A percentile compares a stretch with the other conserved stretches of the same genome.
These are phyloP conservation scores for Parotocinclus haroldoi DNA, from an alignment of 2,797 vertebrate species.

Conservation along the genomic window DNA sequence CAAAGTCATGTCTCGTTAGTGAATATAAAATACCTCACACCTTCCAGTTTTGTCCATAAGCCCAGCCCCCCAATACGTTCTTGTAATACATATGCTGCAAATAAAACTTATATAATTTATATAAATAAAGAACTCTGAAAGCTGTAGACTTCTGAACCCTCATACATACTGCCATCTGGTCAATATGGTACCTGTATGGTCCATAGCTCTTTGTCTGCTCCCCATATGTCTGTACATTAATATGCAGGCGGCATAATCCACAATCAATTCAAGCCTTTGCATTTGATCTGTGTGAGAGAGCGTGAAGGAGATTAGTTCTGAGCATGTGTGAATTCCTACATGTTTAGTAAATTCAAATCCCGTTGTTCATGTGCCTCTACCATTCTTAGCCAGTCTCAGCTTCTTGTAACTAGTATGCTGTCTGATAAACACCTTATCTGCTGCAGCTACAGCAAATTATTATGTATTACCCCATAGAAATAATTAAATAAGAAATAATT, in stretches of 20 bases:
- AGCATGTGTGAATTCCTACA: background rate
- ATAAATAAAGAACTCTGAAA: constrained; percentile 19
- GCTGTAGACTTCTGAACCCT: constrained; percentile 1
- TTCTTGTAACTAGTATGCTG: no score
- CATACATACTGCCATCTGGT: constrained; percentile 7
- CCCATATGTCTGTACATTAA: constrained; percentile 24
- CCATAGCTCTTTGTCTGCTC: constrained; percentile 12
- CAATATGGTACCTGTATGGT: constrained; percentile 31
- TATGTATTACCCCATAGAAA: no score
- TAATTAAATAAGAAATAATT: no score
- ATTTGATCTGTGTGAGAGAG: constrained; percentile 18
- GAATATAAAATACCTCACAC: constrained; percentile 48
- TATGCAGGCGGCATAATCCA: constrained; percentile 13
- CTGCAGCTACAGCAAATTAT: no score
- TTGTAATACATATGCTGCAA: constrained; percentile 10
- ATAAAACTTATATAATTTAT: constrained; percentile 21
- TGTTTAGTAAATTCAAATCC: background rate
- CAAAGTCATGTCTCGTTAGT: constrained; percentile 40
- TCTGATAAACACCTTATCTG: no score
- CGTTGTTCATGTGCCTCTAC: background rate
- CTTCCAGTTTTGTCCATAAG: constrained; percentile 30
- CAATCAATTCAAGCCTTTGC: background rate
- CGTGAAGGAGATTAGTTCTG: background rate
- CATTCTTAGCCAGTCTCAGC: background rate
- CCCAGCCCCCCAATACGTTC: background rate